Conservation (phyloP, 2,113 vertebrate genomes). For the Chaetodon trifascialis region DNA sequence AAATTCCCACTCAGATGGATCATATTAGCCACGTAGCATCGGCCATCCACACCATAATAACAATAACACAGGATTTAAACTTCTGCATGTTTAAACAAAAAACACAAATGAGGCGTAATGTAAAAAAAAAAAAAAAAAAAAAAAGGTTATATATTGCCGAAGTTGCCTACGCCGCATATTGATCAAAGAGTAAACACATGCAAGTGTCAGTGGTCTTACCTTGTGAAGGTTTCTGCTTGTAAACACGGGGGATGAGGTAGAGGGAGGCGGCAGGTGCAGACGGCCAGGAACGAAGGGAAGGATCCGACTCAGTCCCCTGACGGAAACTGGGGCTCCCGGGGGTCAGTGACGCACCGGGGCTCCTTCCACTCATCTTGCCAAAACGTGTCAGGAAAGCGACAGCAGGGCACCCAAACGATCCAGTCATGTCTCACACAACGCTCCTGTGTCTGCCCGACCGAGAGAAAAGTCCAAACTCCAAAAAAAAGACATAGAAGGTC, state of each 20-base stretch:
- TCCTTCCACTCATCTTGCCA: constrained; percentile 84
- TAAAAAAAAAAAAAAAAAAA: neutral
- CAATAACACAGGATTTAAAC: neutral
- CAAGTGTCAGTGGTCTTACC: constrained; percentile 56
- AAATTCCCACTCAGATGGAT: too few species aligned
- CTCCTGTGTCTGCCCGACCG: constrained; percentile 70
- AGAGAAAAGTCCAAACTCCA: constrained; percentile 71
- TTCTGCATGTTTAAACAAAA: neutral
- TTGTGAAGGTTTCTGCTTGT: constrained; percentile 45
- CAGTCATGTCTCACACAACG: constrained; percentile 69
- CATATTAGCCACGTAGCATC: neutral
- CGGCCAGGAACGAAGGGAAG: constrained; percentile 83
- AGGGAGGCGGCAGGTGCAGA: constrained; percentile 89
- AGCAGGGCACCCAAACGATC: constrained; percentile 66
- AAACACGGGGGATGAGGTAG: constrained; percentile 33
- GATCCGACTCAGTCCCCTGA: constrained; percentile 68
- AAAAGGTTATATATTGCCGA: neutral
- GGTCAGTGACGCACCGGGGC: constrained; percentile 78
- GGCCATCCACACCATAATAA: neutral
- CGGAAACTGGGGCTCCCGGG: constrained; percentile 77
- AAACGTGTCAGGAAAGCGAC: constrained; percentile 79
- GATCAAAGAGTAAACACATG: neutral
- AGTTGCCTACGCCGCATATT: neutral
- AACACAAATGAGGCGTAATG: neutral
- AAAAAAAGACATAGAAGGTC: constrained; percentile 69